phyloP scores from a whole-genome alignment of 2,888 invertebrate genomes.

The Stenichneumon culpator region DNA sequence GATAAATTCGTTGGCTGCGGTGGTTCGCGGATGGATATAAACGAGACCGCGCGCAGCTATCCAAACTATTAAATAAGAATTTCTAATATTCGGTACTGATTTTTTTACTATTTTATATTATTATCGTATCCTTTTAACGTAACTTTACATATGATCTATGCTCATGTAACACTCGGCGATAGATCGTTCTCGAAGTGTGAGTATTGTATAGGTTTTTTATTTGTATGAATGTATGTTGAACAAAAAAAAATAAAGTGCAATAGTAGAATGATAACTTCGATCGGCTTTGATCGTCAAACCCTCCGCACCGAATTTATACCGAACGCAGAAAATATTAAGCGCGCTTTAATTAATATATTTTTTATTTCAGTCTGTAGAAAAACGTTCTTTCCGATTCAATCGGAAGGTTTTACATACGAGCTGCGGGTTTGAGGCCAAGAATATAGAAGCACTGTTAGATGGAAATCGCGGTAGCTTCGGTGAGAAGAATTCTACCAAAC shows the following conservation, averaged over 20 bases:
- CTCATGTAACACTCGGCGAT: slow-evolving; percentile 51
- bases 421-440: slow-evolving; percentile 96
- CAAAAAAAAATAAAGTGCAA: slow-evolving; percentile 78
- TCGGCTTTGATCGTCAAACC: not conserved
- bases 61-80: slow-evolving; percentile 72
- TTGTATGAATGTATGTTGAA: slow-evolving; percentile 79
- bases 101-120: slow-evolving; percentile 79
- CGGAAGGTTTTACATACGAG: slow-evolving; percentile 91
- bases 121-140: slow-evolving; percentile 74
- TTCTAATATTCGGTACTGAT: slow-evolving; percentile 79
- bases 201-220: slow-evolving; percentile 80
- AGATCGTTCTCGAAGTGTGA: slow-evolving; percentile 71
- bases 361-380: slow-evolving; percentile 30
- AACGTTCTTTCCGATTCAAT: not conserved
- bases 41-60: slow-evolving; percentile 65
- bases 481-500: slow-evolving; percentile 94
- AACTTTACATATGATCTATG: slow-evolving; percentile 71
- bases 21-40: slow-evolving; percentile 8
- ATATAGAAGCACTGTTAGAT: slow-evolving; percentile 96
- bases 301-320: no score
- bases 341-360: slow-evolving; percentile 30
- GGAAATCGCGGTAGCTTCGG: slow-evolving; percentile 95
- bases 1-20: slow-evolving; percentile 37
- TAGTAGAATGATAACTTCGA: slow-evolving; percentile 67
- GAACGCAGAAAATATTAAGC: not conserved